Conservation (phyloP, 1,140 invertebrate species). For the Calliopsis andreniformis region DNA sequence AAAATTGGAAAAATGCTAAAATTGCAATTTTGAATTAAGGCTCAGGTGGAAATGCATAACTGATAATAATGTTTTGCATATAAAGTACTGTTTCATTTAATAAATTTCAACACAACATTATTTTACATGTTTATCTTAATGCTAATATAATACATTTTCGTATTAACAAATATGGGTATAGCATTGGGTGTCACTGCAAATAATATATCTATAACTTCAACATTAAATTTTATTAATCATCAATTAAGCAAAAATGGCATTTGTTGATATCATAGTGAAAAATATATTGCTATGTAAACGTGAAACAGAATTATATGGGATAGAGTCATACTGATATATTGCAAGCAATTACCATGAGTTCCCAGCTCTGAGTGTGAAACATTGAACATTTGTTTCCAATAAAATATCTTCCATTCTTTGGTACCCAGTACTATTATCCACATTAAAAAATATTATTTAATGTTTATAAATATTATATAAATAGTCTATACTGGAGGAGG, state of each 20-base stretch:
- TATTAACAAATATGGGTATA: conserved; percentile 43
- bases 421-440: conserved; percentile 64
- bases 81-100: conserved; percentile 25
- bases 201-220: conserved; percentile 15
- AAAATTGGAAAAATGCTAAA: conserved; percentile 17
- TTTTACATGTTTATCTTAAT: conserved; percentile 51
- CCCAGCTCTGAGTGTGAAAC: conserved; percentile 20
- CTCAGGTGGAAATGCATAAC: conserved; percentile 22
- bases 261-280: conserved; percentile 22
- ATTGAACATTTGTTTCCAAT: conserved; percentile 51
- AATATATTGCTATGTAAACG: conserved; percentile 2
- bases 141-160: conserved; percentile 63
- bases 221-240: conserved; percentile 41
- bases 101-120: conserved; percentile 40
- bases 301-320: conserved; percentile 1
- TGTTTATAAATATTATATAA: conserved; percentile 69
- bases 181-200: conserved; percentile 25
- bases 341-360: conserved; percentile 29
- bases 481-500: conserved; percentile 78
- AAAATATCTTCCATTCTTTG: conserved; percentile 64
- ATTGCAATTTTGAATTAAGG: conserved; percentile 24
- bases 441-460: conserved; percentile 57
- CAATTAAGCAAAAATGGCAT: conserved; percentile 18
- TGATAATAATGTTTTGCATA: conserved; percentile 3
- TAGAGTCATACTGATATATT: conserved; percentile 18